A percentile compares a stretch with the other conserved stretches of the same genome.
phyloP scores from a whole-genome alignment of 2,888 invertebrate genomes.

The Sesia apiformis region DNA sequence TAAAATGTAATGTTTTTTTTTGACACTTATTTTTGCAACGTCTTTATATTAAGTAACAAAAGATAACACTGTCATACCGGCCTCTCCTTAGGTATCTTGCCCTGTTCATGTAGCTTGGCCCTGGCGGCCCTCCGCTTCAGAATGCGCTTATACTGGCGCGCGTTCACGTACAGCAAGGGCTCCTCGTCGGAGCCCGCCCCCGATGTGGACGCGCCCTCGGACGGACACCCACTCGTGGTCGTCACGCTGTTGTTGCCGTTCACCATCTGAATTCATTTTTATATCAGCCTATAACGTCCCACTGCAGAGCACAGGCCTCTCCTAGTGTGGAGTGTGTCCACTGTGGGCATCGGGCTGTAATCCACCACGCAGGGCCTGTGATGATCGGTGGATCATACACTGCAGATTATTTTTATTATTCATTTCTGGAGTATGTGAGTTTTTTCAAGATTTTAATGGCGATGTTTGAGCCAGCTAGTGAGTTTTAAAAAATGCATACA shows the following conservation, averaged over 20 bases:
- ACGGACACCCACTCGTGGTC: conserved; percentile 30
- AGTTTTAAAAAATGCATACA: no score
- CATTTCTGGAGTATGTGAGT: no score
- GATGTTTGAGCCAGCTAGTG: no score
- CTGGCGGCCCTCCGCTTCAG: conserved; percentile 94
- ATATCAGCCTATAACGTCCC: no score
- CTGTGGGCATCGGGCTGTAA: no score
- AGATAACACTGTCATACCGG: conserved; percentile 69
- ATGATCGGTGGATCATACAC: no score
- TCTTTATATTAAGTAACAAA: not conserved
- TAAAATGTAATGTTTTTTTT: no score
- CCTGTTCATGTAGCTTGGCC: conserved; percentile 94
- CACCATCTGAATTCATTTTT: conserved; percentile 45
- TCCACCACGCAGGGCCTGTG: no score
- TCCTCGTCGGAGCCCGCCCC: conserved; percentile 86
- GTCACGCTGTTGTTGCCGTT: conserved; percentile 31
- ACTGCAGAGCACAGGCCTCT: no score
- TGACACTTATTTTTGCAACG: not conserved
- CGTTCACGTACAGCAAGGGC: conserved; percentile 98
- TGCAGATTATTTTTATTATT: no score
- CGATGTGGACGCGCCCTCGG: conserved; percentile 41
- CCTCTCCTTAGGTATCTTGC: conserved; percentile 97
- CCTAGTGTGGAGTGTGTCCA: no score
- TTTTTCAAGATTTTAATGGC: no score
- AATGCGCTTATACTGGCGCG: conserved; percentile 97